phyloP scores from a whole-genome alignment of 92 coral and sea anemone species.

The Anthopleura xanthogrammica region DNA sequence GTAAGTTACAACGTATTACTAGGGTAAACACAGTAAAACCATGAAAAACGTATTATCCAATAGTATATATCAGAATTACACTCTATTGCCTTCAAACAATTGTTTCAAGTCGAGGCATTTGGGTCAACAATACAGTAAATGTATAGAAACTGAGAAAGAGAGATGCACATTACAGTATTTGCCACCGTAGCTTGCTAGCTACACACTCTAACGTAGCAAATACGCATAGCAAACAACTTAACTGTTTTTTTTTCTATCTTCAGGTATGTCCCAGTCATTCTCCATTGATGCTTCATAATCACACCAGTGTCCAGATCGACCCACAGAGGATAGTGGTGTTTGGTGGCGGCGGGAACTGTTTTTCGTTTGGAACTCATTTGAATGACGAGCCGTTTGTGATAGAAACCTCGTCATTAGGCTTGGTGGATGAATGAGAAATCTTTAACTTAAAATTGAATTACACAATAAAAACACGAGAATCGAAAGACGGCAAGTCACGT shows the following conservation, averaged over 20 bases:
- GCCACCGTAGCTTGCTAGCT: no score
- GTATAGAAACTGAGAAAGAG: no score
- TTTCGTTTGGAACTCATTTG: slow-evolving; percentile 81
- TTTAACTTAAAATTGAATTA: neutral
- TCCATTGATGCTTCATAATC: slow-evolving; percentile 77
- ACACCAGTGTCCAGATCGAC: slow-evolving; percentile 62
- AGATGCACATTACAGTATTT: no score
- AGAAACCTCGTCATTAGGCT: slow-evolving; percentile 19
- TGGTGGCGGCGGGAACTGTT: slow-evolving; percentile 90
- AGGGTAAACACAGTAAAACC: neutral
- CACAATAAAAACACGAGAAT: neutral
- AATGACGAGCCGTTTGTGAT: slow-evolving; percentile 48
- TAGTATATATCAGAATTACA: no score
- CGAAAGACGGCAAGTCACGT: neutral
- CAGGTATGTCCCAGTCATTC: slow-evolving; percentile 46
- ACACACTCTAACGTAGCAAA: no score
- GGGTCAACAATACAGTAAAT: no score
- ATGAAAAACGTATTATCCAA: no score
- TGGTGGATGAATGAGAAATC: neutral
- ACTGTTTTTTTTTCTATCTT: neutral
- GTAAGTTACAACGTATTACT: slow-evolving; percentile 30
- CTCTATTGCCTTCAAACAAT: no score
- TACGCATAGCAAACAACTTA: no score
- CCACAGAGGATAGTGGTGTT: slow-evolving; percentile 65
- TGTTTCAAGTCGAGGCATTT: no score